Conservation (phyloP, 2,797 vertebrate genomes). For the Corythornis leucogaster region DNA sequence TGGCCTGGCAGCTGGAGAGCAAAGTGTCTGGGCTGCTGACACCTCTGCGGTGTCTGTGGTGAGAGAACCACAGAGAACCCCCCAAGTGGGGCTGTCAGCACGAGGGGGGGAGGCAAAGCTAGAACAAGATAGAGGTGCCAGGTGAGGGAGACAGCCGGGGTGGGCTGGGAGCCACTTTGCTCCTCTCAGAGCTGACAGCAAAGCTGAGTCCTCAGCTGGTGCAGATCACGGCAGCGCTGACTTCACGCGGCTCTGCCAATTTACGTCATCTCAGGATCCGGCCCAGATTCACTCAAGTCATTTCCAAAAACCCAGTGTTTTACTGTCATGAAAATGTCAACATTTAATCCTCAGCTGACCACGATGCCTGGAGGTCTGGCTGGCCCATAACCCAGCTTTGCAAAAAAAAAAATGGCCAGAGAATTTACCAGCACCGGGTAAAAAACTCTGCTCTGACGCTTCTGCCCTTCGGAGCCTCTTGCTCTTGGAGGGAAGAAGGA, state of each 20-base stretch:
- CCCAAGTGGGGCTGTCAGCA: neutral
- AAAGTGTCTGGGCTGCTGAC: no score
- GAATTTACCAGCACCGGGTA: neutral
- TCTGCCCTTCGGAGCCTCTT: neutral
- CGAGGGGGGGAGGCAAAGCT: no score
- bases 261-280: conserved; percentile 28
- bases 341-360: neutral
- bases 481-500: neutral
- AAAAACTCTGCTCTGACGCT: neutral
- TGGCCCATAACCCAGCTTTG: neutral
- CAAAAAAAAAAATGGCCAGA: neutral
- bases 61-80: neutral
- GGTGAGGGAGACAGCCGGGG: neutral
- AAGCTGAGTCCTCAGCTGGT: neutral
- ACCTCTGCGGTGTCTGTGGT: fast-evolving
- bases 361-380: neutral
- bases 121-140: no score
- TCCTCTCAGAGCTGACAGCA: neutral
- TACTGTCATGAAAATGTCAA: conserved; percentile 43
- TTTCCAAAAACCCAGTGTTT: conserved; percentile 8
- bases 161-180: fast-evolving
- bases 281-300: neutral
- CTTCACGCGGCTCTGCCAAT: neutral
- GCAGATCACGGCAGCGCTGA: neutral
- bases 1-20: no score